These are phyloP conservation scores for Onthophagus sagittarius DNA, from an alignment of 2,888 invertebrate species.

Conservation along the genomic window DNA sequence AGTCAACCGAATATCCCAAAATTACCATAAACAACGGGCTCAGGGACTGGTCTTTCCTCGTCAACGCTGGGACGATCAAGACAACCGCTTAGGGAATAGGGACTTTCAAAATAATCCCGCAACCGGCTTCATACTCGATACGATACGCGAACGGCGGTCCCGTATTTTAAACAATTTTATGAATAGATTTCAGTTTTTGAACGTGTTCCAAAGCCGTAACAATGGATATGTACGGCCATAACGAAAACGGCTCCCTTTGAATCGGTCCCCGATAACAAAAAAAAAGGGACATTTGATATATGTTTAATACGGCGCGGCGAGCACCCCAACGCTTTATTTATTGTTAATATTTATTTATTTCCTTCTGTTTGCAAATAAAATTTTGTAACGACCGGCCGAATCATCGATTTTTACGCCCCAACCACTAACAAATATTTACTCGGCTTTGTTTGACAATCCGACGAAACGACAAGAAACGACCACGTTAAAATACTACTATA, in stretches of 20 bases:
- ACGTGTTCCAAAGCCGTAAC: slow-evolving; percentile 7
- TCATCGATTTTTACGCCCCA: not conserved
- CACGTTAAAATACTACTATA: not conserved
- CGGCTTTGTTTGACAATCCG: not conserved
- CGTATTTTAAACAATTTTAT: slow-evolving; percentile 11
- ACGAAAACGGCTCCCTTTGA: not conserved
- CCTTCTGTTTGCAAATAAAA: not conserved
- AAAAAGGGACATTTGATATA: not conserved
- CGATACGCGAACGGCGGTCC: not conserved
- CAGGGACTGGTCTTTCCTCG: not conserved
- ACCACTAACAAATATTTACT: not conserved
- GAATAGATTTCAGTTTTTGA: slow-evolving; percentile 10
- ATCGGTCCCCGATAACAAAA: not conserved
- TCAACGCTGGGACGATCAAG: not conserved
- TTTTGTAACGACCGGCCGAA: not conserved
- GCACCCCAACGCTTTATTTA: not conserved
- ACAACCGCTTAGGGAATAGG: not conserved
- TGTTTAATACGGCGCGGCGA: not conserved
- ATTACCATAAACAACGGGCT: not conserved
- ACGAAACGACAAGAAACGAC: not conserved
- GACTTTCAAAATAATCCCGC: not conserved
- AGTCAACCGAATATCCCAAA: not conserved
- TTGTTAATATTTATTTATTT: not conserved
- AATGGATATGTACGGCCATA: slow-evolving; percentile 1
- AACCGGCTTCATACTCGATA: not conserved